These are phyloP conservation scores for Erpobdella octoculata DNA, from an alignment of 2,888 invertebrate species.

Conservation along the genomic window DNA sequence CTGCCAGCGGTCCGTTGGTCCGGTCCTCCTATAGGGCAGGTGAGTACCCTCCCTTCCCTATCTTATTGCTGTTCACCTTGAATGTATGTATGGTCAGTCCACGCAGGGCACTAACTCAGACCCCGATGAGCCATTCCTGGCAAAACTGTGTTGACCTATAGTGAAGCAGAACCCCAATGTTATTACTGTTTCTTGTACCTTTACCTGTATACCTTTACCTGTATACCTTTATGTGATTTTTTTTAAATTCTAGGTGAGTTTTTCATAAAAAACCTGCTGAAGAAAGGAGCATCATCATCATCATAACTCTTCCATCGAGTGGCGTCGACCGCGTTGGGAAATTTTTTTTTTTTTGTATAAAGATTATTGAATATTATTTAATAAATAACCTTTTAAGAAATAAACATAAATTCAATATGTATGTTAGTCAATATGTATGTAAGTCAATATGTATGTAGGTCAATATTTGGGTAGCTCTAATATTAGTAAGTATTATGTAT, in stretches of 20 bases:
- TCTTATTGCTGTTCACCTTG: too few species aligned
- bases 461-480: too few species aligned
- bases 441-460: too few species aligned
- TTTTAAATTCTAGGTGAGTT: conserved; percentile 32
- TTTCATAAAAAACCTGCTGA: conserved; percentile 34
- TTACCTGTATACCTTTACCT: too few species aligned
- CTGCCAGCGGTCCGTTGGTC: conserved; percentile 93
- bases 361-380: not conserved
- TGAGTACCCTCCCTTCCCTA: conserved; percentile 58
- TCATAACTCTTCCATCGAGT: not conserved
- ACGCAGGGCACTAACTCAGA: too few species aligned
- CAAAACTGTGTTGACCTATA: too few species aligned
- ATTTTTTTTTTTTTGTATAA: not conserved
- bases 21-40: conserved; percentile 96
- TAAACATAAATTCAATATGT: not conserved
- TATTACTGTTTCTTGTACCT: too few species aligned
- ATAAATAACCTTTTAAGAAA: not conserved
- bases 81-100: too few species aligned
- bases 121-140: too few species aligned
- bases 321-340: not conserved
- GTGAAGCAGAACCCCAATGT: too few species aligned
- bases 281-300: conserved; percentile 5
- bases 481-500: too few species aligned
- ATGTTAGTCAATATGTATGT: too few species aligned
- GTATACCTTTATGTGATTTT: not conserved